phyloP scores from a whole-genome alignment of 2,113 vertebrate genomes.

The Pedetes capensis region DNA sequence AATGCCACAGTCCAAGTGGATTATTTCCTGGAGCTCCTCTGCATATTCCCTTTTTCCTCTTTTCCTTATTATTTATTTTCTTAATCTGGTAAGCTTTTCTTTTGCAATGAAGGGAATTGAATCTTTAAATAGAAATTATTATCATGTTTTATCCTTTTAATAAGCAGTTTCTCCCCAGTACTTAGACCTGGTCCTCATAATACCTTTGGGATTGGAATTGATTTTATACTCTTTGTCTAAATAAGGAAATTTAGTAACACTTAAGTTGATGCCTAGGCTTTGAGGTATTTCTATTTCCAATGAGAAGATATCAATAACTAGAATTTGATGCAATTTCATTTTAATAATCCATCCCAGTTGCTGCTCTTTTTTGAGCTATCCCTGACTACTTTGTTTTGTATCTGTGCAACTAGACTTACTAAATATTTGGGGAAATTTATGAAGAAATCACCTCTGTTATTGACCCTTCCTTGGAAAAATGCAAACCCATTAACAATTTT shows the following conservation, averaged over 20 bases:
- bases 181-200: not conserved
- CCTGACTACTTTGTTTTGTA: not conserved
- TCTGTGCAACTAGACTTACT: not conserved
- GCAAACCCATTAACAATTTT: not conserved
- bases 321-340: not conserved
- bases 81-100: not conserved
- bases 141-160: constrained; percentile 13
- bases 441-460: not conserved
- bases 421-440: constrained; percentile 26
- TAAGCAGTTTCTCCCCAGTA: not conserved
- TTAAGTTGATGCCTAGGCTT: not conserved
- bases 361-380: not conserved
- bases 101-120: not conserved
- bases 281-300: not conserved
- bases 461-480: not conserved
- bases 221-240: not conserved
- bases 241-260: constrained; percentile 6
- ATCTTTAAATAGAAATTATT: not conserved
- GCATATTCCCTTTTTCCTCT: not conserved
- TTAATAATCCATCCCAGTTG: not conserved
- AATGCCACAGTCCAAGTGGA: not conserved
- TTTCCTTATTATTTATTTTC: not conserved
- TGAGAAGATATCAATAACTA: not conserved
- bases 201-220: not conserved
- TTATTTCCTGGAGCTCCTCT: not conserved